Evolutionary conservation across 1,140 invertebrate species (phyloP), one percentile per base, ranked within the genome.

Genomic region (Nixonia krombeini): DNA sequence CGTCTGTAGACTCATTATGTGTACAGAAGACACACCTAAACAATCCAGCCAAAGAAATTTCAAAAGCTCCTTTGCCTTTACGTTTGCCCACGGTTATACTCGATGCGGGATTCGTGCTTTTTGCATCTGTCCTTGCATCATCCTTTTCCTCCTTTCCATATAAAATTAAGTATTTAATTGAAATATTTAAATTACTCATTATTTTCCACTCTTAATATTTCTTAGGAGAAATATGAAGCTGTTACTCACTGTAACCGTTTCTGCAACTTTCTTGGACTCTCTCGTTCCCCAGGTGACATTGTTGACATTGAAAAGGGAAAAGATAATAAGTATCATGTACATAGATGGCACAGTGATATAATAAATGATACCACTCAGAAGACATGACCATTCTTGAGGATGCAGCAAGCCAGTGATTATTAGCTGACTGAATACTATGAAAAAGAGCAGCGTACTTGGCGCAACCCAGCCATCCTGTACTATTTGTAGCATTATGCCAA

Each of bases 261-360:
- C 42, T 23, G n/a, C 56, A 8, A 40, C 16, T 16, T 64, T 59
- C 41, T 78, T 81, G 1, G 67, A 53, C 79, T 97, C 96, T 50
- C 96, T 85, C 0, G 96, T 98, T 9, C 96, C 95, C 96, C 95
- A 97, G 0, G 90, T 91, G 0, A 96, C 92, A 65, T 93, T 92
- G 78, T 97, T 94, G 76, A 97, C 87, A 75, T 97, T 97, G 73
- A 94, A 95, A 0, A 97, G 84, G 0, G 94, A 94, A 74, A 95
- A 97, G 42, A 97, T 93, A 31, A 96, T 94, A 8, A 97, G 87
- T 53, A 97, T 84, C 88, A 97, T 90, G 75, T 97, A 97, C 94
- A 96, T 97, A 53, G 94, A 94, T 0, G 96, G 96, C 38, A 97
- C 93, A 4, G 94, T 94, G 8, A 97, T 88, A 77, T 96, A 97